Base-by-base conservation (phyloP, 2,797 vertebrate genomes). In the Limosa lapponica region DNA sequence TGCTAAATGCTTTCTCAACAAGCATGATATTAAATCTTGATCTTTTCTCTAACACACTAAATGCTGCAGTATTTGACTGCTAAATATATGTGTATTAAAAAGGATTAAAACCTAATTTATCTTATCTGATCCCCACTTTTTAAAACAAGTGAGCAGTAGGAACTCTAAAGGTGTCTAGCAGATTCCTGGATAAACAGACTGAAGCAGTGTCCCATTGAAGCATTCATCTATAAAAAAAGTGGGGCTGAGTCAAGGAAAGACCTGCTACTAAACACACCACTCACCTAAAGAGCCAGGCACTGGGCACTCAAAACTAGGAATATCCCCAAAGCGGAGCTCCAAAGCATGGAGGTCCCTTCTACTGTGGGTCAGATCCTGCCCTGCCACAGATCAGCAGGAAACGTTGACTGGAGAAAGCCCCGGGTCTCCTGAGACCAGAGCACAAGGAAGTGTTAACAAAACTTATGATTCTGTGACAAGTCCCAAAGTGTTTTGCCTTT, bases 331-430 rank as follows among this genome's bases (percentile, higher is more conserved):
- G 36, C 0, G 1, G 27, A 57, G 3, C 4, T 87, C 15, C 25
- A 52, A 54, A 87, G 15, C 28, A 41, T 83, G 51, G 8, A 69
- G 14, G 9, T 59, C 11, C 15, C 23, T 48, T 18, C 8, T 79
- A 16, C 22, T 64, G 17, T 0, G 0, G 18, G 28, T 64, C 22
- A 23, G 11, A 54, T 49, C 23, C 13, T 55, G n/a, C 15, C 6
- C 55, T 78, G 44, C 23, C 39, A 72, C 28, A 54, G 10, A 54
- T 25, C 9, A 62, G n/a, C 1, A 0, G 37, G 41, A 77, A 90
- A 62, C 0, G 1, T 9, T 28, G 52, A 52, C 8, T 0, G 0
- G 24, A 43, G 27, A 62, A 78, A 78, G 32, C 18, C 10, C 8
- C 1, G 1, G 18, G 5, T 66, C 20, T 67, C 44, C 67, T 15